Evolutionary conservation across 2,113 vertebrate species (phyloP).

Genomic region (Tangachromis dhanisi): DNA sequence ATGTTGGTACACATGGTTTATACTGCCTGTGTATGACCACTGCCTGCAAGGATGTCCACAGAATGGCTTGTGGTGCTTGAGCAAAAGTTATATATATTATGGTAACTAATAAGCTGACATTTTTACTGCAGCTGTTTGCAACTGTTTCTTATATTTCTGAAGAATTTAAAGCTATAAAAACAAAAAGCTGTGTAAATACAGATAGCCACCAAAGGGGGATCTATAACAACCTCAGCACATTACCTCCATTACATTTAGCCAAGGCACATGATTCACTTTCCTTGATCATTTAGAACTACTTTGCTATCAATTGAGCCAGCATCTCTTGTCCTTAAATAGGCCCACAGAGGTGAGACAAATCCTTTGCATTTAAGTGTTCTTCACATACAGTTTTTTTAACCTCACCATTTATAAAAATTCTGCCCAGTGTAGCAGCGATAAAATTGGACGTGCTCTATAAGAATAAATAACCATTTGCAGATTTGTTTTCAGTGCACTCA

Average conservation of each 20-base stretch:
- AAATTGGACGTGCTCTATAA: constrained; percentile 29
- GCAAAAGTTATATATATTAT: background rate
- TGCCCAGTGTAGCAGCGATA: background rate
- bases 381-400: background rate
- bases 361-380: background rate
- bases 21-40: background rate
- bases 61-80: background rate
- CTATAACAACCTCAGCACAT: background rate
- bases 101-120: background rate
- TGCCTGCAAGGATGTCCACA: background rate
- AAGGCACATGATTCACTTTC: background rate
- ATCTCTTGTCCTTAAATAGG: background rate
- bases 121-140: background rate
- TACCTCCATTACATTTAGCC: background rate
- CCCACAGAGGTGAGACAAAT: constrained; percentile 15
- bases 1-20: fast-evolving
- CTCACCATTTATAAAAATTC: background rate
- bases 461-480: constrained; percentile 25
- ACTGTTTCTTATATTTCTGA: background rate
- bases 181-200: background rate
- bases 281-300: background rate
- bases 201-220: background rate
- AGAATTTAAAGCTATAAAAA: background rate
- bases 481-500: constrained; percentile 39
- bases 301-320: background rate